phyloP scores from a whole-genome alignment of 2,113 vertebrate genomes.

The Actenoides lindsayi region DNA sequence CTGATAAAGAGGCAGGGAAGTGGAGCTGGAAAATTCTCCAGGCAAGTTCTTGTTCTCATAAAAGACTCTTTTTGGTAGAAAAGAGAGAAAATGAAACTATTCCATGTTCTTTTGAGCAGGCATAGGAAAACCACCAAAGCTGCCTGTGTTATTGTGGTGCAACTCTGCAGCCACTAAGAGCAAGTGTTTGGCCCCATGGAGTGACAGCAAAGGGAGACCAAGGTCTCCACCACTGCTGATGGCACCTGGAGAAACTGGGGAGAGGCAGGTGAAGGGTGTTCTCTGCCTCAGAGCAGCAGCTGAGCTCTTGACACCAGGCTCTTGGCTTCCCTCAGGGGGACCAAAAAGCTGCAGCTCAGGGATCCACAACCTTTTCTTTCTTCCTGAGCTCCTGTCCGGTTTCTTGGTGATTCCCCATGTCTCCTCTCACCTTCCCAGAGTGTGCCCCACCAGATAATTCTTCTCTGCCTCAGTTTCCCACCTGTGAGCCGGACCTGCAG shows the following conservation, averaged over 20 bases:
- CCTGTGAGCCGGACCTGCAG: not conserved
- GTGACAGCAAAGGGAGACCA: not conserved
- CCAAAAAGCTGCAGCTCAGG: rapidly evolving
- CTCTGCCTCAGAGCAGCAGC: rapidly evolving
- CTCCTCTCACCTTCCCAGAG: not conserved
- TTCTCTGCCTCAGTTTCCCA: not conserved
- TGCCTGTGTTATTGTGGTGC: not conserved
- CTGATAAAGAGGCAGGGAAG: constrained; percentile 20
- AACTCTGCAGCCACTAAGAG: not conserved
- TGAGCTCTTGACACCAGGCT: rapidly evolving
- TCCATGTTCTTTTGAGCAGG: not conserved
- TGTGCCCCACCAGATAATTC: not conserved
- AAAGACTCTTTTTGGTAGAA: not conserved
- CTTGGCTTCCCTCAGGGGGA: not conserved
- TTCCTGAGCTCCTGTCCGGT: not conserved
- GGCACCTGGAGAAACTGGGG: not conserved
- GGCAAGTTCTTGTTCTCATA: not conserved
- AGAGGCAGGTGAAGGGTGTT: not conserved
- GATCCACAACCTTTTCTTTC: not conserved
- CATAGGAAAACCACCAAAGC: not conserved
- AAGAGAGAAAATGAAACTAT: not conserved
- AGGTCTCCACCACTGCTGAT: not conserved
- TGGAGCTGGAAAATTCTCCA: not conserved
- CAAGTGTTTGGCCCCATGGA: not conserved
- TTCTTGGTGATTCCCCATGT: rapidly evolving